Evolutionary conservation across 1,140 invertebrate species (phyloP).

Genomic region (Atopsyche davidsoni): DNA sequence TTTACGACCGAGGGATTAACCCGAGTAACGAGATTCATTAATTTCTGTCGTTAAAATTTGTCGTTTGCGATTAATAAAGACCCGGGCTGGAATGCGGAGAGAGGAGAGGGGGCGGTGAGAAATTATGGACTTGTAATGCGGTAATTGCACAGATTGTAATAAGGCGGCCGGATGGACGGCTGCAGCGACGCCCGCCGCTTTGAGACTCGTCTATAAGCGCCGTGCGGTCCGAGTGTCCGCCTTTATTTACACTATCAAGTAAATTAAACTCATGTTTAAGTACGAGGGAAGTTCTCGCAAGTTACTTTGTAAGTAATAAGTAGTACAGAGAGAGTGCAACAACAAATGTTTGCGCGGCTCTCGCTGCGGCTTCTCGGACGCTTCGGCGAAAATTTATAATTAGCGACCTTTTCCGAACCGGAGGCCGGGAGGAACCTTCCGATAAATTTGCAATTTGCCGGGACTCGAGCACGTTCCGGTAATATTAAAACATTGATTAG

Average conservation of each 20-base stretch:
- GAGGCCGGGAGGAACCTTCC: conserved; percentile 1
- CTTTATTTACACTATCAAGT: conserved; percentile 53
- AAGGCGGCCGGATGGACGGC: conserved; percentile 2
- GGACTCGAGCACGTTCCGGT: conserved; percentile 15
- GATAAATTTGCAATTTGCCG: conserved; percentile 28
- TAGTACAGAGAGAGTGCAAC: conserved; percentile 48
- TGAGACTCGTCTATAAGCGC: conserved; percentile 29
- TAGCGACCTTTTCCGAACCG: conserved; percentile 11
- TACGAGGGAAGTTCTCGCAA: conserved; percentile 46
- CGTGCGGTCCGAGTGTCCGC: conserved; percentile 37
- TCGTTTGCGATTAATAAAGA: conserved; percentile 53
- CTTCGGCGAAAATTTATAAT: conserved; percentile 16
- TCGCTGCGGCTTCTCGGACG: conserved; percentile 8
- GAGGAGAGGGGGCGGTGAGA: conserved; percentile 15
- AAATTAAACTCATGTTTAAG: conserved; percentile 51
- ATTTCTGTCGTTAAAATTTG: conserved; percentile 55
- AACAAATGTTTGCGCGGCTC: conserved; percentile 41
- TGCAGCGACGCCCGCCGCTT: conserved; percentile 5
- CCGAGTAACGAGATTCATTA: conserved; percentile 54
- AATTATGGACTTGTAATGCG: conserved; percentile 30
- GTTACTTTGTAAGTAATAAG: conserved; percentile 51
- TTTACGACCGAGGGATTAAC: conserved; percentile 51
- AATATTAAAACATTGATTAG: conserved; percentile 31
- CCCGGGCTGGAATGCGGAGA: too few relatives aligned
- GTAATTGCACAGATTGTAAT: conserved; percentile 27